phyloP scores from a whole-genome alignment of 2,113 vertebrate genomes.

The Acinonyx jubatus region DNA sequence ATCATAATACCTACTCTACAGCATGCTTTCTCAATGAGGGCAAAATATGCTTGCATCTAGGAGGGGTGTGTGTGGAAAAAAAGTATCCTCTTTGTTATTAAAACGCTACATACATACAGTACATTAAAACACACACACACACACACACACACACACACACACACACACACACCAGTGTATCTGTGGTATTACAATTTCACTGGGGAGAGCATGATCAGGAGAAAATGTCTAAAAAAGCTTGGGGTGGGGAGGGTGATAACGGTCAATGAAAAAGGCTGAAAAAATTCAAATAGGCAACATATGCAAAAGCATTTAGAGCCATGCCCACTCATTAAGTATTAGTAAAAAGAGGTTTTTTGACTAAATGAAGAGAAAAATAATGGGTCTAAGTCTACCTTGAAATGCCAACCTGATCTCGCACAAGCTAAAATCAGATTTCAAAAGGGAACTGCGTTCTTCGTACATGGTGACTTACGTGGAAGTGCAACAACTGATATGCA shows the following conservation, averaged over 20 bases:
- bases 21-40: background rate
- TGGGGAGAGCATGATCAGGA: background rate
- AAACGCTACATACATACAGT: background rate
- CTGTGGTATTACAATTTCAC: background rate
- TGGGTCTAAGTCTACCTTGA: background rate
- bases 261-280: background rate
- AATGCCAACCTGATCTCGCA: background rate
- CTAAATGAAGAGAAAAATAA: constrained; percentile 33
- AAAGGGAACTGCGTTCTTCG: background rate
- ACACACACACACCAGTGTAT: background rate
- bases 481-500: constrained; percentile 95
- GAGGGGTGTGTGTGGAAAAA: background rate
- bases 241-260: background rate
- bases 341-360: constrained; percentile 8
- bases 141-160: too few species aligned
- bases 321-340: background rate
- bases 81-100: background rate
- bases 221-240: background rate
- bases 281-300: constrained; percentile 3
- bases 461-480: constrained; percentile 89
- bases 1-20: background rate
- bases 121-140: background rate
- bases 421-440: background rate
- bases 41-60: background rate
- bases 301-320: background rate